These are phyloP conservation scores for Agapornis canus DNA, from an alignment of 2,797 vertebrate species.

Conservation along the genomic window DNA sequence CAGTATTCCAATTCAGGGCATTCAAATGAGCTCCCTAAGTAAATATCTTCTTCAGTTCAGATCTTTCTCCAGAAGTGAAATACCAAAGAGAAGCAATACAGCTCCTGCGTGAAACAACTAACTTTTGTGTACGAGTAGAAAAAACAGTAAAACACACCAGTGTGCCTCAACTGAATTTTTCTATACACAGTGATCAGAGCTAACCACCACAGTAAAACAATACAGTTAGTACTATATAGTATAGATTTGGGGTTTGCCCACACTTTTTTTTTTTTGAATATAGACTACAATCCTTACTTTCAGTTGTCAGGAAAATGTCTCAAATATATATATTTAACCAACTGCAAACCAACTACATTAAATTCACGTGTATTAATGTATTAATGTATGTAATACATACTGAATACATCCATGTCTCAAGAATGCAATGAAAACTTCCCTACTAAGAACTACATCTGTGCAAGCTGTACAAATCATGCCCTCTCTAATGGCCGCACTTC, in stretches of 20 bases:
- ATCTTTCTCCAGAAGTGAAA: not conserved
- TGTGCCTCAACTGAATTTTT: not conserved
- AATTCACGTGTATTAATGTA: not conserved
- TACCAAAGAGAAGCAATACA: not conserved
- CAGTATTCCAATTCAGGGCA: not conserved
- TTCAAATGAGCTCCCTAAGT: not conserved
- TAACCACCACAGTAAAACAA: rapidly evolving
- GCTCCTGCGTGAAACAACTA: not conserved
- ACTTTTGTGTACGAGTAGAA: not conserved
- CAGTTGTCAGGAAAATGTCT: not conserved
- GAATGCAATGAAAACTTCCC: not conserved
- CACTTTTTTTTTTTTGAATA: not conserved
- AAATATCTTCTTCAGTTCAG: not conserved
- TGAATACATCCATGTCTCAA: not conserved
- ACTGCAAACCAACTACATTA: not conserved
- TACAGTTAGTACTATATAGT: rapidly evolving
- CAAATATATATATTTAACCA: not conserved
- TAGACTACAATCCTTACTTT: not conserved
- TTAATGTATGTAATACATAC: too few relatives aligned
- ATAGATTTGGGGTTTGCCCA: rapidly evolving
- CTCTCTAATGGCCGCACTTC: not conserved
- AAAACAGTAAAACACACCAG: not conserved
- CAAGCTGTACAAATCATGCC: not conserved
- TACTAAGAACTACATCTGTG: not conserved
- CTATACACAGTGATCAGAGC: not conserved